A percentile compares a stretch with the other conserved stretches of the same genome.
phyloP scores from a whole-genome alignment of 2,113 vertebrate genomes.

The Myodes glareolus region DNA sequence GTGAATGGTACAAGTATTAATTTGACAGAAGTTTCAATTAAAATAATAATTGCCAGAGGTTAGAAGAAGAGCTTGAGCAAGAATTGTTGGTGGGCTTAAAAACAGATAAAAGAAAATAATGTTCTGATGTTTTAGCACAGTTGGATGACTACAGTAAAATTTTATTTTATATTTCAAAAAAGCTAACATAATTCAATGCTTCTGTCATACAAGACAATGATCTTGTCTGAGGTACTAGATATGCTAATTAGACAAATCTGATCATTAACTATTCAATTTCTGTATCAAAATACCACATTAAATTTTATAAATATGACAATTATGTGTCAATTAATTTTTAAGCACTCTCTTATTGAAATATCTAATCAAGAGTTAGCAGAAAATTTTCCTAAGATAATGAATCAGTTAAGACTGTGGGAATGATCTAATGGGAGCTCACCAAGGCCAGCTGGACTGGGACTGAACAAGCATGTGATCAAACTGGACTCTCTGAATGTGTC shows the following conservation, averaged over 20 bases:
- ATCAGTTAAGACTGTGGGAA: background rate
- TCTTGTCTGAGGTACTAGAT: background rate
- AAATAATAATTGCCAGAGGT: background rate
- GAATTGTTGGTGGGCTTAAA: background rate
- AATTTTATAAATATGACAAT: background rate
- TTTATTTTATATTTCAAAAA: background rate
- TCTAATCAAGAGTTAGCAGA: background rate
- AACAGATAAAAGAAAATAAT: background rate
- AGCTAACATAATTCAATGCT: background rate
- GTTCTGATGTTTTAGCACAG: background rate
- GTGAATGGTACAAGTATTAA: background rate
- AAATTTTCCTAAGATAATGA: background rate
- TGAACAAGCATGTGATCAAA: too few species aligned
- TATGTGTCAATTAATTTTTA: background rate
- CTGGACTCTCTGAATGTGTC: too few species aligned
- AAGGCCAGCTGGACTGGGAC: too few species aligned
- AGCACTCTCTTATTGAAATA: background rate
- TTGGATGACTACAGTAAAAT: background rate
- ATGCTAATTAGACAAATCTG: background rate
- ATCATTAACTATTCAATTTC: background rate
- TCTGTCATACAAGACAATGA: background rate
- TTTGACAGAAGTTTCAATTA: background rate
- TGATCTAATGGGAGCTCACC: too few species aligned
- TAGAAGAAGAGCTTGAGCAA: background rate
- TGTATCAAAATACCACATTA: background rate